A percentile compares a stretch with the other conserved stretches of the same genome.
Conservation (phyloP, 2,797 vertebrate species). For the Neomorphus geoffroyi region DNA sequence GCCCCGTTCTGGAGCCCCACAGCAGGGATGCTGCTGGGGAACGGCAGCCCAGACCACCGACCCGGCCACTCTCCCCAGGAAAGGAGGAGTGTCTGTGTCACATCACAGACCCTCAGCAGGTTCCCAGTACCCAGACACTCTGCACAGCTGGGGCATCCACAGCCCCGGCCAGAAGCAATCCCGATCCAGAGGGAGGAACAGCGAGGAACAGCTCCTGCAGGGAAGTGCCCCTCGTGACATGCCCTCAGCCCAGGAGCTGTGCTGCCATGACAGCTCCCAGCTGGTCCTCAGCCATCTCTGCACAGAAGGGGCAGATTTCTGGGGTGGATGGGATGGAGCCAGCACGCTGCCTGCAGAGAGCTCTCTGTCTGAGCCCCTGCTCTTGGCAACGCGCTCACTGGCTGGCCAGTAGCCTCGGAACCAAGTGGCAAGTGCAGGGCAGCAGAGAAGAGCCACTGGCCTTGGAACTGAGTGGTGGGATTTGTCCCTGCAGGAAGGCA, state of each 20-base stretch:
- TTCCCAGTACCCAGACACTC: neutral
- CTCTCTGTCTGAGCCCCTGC: neutral
- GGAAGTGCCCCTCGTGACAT: accelerated
- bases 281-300: accelerated
- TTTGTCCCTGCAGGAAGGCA: neutral
- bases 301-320: neutral
- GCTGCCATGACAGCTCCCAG: neutral
- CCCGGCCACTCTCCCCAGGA: accelerated
- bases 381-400: neutral
- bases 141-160: neutral
- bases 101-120: neutral
- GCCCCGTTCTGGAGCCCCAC: neutral
- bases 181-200: accelerated
- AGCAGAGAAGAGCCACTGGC: too few species aligned
- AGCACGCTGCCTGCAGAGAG: neutral
- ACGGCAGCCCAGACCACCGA: neutral
- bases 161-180: neutral
- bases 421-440: accelerated
- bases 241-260: neutral
- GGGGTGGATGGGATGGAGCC: neutral
- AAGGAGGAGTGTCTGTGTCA: neutral
- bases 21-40: neutral
- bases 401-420: neutral
- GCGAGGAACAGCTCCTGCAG: neutral
- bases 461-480: neutral